Conservation (phyloP, 2,113 vertebrate species). For the Clarias macrocephalus region DNA sequence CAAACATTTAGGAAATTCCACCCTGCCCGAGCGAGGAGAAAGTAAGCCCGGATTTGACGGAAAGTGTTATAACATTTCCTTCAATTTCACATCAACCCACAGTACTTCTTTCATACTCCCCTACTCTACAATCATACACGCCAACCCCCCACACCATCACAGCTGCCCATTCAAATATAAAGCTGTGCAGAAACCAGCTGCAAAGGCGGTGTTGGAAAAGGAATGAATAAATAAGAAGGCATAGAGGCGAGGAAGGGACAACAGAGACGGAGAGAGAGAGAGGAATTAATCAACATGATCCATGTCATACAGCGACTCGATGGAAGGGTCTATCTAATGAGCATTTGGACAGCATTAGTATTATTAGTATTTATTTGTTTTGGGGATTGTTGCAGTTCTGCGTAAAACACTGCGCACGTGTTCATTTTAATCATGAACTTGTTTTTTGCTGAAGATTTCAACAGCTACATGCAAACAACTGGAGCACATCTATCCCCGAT, state of each 20-base stretch:
- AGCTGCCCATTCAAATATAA: slow-evolving; percentile 37
- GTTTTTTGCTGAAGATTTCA: not conserved
- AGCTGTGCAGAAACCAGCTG: slow-evolving; percentile 42
- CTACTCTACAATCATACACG: not conserved
- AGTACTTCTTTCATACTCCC: slow-evolving; percentile 47
- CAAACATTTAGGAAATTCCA: slow-evolving; percentile 68
- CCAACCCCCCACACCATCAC: slow-evolving; percentile 8
- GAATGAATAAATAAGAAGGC: slow-evolving; percentile 9
- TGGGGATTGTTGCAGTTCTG: not conserved
- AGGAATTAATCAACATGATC: slow-evolving; percentile 11
- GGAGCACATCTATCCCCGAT: not conserved
- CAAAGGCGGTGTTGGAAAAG: not conserved
- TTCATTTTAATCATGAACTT: not conserved
- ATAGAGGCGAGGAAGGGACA: not conserved
- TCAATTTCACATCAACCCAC: slow-evolving; percentile 55
- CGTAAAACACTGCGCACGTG: not conserved
- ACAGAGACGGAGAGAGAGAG: not conserved
- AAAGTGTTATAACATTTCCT: slow-evolving; percentile 70
- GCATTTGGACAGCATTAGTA: not conserved
- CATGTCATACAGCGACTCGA: not conserved
- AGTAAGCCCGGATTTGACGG: slow-evolving; percentile 61
- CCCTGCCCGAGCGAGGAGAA: slow-evolving; percentile 45
- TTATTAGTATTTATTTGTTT: not conserved
- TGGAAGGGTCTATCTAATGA: not conserved
- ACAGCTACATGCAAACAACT: not conserved